These are phyloP conservation scores for Aphrophora alni DNA, from an alignment of 2,888 invertebrate genomes.

Conservation along the genomic window DNA sequence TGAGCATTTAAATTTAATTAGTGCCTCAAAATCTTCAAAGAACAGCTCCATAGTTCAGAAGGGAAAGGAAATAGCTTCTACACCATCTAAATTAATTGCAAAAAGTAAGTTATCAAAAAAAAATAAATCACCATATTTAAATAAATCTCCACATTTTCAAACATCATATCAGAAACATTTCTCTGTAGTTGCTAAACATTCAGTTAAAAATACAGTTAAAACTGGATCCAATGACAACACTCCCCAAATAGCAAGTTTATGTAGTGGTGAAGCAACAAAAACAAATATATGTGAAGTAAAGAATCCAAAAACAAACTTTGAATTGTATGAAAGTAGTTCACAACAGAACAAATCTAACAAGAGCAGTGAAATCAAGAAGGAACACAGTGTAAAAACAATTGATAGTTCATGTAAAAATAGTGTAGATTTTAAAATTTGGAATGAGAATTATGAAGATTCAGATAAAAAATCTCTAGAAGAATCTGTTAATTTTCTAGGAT, in stretches of 20 bases:
- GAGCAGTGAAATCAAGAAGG: neutral
- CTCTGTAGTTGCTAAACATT: neutral
- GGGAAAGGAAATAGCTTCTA: neutral
- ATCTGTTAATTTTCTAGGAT: neutral
- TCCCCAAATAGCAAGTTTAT: too few relatives aligned
- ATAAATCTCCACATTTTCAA: neutral
- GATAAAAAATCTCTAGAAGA: neutral
- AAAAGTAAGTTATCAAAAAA: neutral
- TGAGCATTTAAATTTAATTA: neutral
- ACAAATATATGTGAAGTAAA: neutral
- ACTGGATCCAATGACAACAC: neutral
- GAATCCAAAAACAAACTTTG: neutral
- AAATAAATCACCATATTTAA: neutral
- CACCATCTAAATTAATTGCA: neutral
- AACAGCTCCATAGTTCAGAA: neutral
- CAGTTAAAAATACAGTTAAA: neutral
- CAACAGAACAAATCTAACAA: neutral
- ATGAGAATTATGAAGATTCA: neutral
- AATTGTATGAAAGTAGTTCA: neutral
- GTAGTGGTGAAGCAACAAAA: neutral
- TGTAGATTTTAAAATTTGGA: neutral
- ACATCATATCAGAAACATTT: neutral
- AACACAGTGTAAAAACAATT: neutral
- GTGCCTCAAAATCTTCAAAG: neutral
- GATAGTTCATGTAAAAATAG: neutral